phyloP scores from a whole-genome alignment of 2,113 vertebrate species.

The Panthera tigris region DNA sequence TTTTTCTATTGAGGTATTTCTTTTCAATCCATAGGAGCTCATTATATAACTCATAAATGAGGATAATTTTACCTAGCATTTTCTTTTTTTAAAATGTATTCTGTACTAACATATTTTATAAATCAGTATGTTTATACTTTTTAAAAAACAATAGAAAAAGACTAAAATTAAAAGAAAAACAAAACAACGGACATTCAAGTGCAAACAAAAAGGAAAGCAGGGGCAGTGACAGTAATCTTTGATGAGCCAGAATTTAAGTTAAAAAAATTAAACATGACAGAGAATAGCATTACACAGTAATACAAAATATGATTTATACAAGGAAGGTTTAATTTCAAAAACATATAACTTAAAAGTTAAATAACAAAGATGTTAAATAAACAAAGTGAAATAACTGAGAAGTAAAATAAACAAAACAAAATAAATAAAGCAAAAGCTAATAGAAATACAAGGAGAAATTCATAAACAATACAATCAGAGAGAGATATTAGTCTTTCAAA shows the following conservation, averaged over 20 bases:
- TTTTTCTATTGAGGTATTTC: background rate
- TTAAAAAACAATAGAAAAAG: background rate
- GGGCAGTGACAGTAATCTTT: background rate
- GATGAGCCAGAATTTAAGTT: background rate
- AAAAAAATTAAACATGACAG: background rate
- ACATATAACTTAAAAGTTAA: background rate
- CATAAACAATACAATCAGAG: background rate
- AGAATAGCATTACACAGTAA: background rate
- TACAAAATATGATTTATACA: background rate
- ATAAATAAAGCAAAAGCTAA: slow-evolving; percentile 13
- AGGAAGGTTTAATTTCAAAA: slow-evolving; percentile 8
- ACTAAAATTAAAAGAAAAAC: background rate
- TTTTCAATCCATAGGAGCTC: background rate
- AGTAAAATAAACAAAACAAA: background rate
- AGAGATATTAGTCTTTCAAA: background rate
- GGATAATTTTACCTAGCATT: background rate
- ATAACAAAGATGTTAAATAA: background rate
- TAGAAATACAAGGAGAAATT: background rate
- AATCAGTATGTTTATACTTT: background rate
- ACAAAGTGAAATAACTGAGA: background rate
- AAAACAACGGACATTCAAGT: background rate
- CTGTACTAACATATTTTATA: background rate
- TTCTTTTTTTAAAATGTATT: background rate
- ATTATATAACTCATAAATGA: background rate
- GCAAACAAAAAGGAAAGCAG: background rate